Conservation (phyloP, 2,797 vertebrate genomes). For the Cyclura pinguis region DNA sequence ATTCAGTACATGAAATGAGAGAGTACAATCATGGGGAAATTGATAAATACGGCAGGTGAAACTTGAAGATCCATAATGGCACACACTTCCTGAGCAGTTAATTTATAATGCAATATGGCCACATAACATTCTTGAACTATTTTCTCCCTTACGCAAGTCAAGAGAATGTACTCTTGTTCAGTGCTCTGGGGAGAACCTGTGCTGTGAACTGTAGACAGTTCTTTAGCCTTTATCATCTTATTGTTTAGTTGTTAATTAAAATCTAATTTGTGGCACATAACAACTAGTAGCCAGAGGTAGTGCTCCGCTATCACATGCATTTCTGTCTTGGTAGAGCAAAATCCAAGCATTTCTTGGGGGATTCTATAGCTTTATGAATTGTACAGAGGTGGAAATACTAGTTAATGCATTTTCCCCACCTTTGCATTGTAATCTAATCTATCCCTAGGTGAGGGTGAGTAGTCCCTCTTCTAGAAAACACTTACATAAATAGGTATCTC, state of each 20-base stretch:
- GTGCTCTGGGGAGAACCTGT: conserved; percentile 26
- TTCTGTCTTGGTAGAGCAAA: background rate
- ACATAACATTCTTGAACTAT: conserved; percentile 26
- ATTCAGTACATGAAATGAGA: background rate
- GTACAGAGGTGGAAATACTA: background rate
- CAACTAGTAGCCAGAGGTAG: conserved; percentile 19
- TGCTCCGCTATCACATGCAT: conserved; percentile 6
- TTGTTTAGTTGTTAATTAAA: conserved; percentile 51
- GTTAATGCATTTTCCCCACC: too few relatives aligned
- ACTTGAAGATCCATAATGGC: background rate
- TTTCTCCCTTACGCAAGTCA: conserved; percentile 27
- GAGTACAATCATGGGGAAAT: conserved; percentile 32
- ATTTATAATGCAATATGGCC: conserved; percentile 36
- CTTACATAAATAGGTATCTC: background rate
- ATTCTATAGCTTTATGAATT: background rate
- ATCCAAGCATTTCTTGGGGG: background rate
- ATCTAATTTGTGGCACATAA: conserved; percentile 32
- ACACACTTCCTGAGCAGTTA: conserved; percentile 28
- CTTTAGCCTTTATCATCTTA: conserved; percentile 29
- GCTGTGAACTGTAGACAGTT: conserved; percentile 30
- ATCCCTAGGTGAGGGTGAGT: background rate
- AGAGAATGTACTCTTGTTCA: conserved; percentile 30
- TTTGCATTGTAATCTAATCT: background rate
- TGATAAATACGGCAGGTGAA: background rate
- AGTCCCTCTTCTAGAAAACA: background rate